A percentile compares a stretch with the other conserved stretches of the same genome.
Evolutionary conservation across 2,113 vertebrate genomes (phyloP).

Genomic region (Eulemur macaco): DNA sequence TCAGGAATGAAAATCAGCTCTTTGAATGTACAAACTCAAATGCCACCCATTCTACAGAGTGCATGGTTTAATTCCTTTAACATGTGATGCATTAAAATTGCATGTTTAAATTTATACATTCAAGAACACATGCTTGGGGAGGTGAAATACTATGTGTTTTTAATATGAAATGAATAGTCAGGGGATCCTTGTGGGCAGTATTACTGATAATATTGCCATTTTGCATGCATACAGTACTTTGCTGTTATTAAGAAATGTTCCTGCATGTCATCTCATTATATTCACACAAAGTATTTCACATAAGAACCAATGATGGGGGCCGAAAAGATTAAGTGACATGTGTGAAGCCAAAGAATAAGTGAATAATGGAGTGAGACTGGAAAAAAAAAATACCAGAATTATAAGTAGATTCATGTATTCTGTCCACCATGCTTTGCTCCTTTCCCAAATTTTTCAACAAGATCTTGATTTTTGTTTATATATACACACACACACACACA

Average conservation of each 20-base stretch:
- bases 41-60: background rate
- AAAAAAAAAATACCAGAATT: background rate
- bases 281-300: background rate
- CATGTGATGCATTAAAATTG: background rate
- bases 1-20: background rate
- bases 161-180: background rate
- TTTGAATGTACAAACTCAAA: background rate
- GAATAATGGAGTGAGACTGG: background rate
- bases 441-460: background rate
- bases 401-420: background rate
- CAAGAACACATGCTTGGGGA: background rate
- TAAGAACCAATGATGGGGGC: background rate
- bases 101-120: background rate
- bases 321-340: background rate
- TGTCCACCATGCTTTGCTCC: background rate
- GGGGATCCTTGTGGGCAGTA: background rate
- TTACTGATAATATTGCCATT: background rate
- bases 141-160: background rate
- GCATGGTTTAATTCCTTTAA: background rate
- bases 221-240: background rate
- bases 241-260: background rate
- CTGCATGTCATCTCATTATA: background rate
- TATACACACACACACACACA: too few species aligned
- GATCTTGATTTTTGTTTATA: background rate
- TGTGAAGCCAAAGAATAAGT: background rate